Evolutionary conservation across 2,888 invertebrate genomes (phyloP).

Genomic region (Elegia similella): DNA sequence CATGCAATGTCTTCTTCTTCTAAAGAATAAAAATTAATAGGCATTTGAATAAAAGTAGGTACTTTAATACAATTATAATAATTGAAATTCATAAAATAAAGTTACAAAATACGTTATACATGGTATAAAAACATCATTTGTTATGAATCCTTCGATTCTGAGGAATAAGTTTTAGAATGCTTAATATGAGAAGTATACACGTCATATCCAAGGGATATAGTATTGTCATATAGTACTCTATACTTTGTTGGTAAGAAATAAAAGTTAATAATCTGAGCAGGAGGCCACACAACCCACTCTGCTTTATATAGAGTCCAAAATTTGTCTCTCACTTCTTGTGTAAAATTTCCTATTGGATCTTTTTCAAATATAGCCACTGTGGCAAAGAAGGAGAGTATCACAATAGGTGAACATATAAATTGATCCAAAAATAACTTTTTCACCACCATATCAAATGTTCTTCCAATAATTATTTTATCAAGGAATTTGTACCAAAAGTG

Average conservation of each 20-base stretch:
- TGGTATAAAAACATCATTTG: background rate
- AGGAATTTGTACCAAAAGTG: conserved; percentile 93
- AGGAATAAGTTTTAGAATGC: conserved; percentile 62
- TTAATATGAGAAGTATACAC: conserved; percentile 91
- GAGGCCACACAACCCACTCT: conserved; percentile 96
- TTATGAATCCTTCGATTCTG: background rate
- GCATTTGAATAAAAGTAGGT: too few species aligned
- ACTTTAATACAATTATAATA: too few species aligned
- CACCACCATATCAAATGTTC: conserved; percentile 82
- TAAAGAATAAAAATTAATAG: too few species aligned
- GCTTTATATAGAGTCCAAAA: conserved; percentile 90
- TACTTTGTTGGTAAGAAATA: conserved; percentile 90
- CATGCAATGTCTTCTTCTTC: too few species aligned
- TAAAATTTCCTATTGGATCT: conserved; percentile 81
- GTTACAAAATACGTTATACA: background rate
- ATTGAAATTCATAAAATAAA: too few species aligned
- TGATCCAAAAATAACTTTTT: conserved; percentile 93
- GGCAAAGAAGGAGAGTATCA: conserved; percentile 88
- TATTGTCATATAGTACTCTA: conserved; percentile 93
- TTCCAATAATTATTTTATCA: conserved; percentile 87
- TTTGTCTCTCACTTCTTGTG: conserved; percentile 86
- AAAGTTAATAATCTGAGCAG: conserved; percentile 96
- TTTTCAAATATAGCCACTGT: conserved; percentile 88
- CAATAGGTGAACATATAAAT: conserved; percentile 90
- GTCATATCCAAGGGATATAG: conserved; percentile 92